Evolutionary conservation across 2,888 invertebrate genomes (phyloP).

Genomic region (Gryllus longicercus): DNA sequence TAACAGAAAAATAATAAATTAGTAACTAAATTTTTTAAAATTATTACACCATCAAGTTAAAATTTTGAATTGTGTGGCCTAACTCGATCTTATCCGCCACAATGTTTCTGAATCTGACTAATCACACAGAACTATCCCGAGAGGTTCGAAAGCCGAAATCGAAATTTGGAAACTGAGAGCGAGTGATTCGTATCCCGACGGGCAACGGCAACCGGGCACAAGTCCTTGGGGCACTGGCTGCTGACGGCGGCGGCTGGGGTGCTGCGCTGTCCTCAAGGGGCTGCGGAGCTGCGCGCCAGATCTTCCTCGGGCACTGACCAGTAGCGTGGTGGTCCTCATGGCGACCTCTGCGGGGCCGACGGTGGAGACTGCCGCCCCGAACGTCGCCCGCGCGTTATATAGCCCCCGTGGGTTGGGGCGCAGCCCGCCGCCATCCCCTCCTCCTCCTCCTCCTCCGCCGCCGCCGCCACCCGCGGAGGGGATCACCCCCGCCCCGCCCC

Average conservation of each 20-base stretch:
- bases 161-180: too few species aligned
- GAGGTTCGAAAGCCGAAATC: too few species aligned
- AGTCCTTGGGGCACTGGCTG: neutral
- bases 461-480: neutral
- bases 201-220: too few species aligned
- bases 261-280: neutral
- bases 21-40: too few species aligned
- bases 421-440: neutral
- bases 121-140: too few species aligned
- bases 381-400: neutral
- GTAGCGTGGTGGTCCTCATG: neutral
- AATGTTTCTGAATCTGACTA: too few species aligned
- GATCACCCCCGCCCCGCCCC: neutral
- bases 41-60: too few species aligned
- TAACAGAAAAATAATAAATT: too few species aligned
- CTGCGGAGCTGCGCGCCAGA: neutral
- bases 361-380: neutral
- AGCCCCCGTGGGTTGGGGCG: neutral
- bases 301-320: slow-evolving; percentile 3
- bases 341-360: slow-evolving; percentile 1
- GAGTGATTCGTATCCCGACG: too few species aligned
- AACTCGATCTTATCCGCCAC: too few species aligned
- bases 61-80: too few species aligned
- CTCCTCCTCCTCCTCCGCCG: neutral
- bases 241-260: neutral